phyloP scores from a whole-genome alignment of 2,113 vertebrate species.

The Stegastes partitus region DNA sequence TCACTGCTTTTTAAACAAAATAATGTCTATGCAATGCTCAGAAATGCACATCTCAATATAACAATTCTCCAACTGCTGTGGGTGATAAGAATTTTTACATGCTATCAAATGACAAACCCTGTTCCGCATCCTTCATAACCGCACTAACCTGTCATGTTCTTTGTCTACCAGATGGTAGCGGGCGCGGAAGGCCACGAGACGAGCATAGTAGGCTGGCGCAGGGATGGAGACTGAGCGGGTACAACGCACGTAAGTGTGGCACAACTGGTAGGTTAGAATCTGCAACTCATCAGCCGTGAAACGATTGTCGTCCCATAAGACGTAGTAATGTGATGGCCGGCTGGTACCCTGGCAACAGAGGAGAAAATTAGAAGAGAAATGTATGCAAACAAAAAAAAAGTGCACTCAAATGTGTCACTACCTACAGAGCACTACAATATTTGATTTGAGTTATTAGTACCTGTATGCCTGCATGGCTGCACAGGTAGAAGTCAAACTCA shows the following conservation, averaged over 20 bases:
- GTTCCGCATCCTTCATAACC: background rate
- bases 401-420: too few relatives aligned
- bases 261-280: conserved; percentile 99
- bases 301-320: conserved; percentile 99
- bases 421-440: too few relatives aligned
- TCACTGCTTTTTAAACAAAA: too few relatives aligned
- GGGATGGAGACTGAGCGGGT: conserved; percentile 99
- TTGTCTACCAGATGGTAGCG: conserved; percentile 99
- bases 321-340: conserved; percentile 98
- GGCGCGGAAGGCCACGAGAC: conserved; percentile 97
- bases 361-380: background rate
- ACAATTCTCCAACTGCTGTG: too few relatives aligned
- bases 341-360: conserved; percentile 91
- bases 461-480: conserved; percentile 99
- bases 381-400: background rate
- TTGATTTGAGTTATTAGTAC: conserved; percentile 75
- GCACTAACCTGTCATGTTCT: conserved; percentile 96
- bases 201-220: conserved; percentile 98
- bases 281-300: conserved; percentile 99
- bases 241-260: conserved; percentile 98
- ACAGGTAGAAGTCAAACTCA: conserved; percentile 99
- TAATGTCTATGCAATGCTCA: too few relatives aligned
- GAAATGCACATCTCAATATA: too few relatives aligned
- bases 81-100: too few relatives aligned
- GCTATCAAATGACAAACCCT: too few relatives aligned